Conservation (phyloP, 2,888 invertebrate genomes). For the Drosophila ezoana region DNA sequence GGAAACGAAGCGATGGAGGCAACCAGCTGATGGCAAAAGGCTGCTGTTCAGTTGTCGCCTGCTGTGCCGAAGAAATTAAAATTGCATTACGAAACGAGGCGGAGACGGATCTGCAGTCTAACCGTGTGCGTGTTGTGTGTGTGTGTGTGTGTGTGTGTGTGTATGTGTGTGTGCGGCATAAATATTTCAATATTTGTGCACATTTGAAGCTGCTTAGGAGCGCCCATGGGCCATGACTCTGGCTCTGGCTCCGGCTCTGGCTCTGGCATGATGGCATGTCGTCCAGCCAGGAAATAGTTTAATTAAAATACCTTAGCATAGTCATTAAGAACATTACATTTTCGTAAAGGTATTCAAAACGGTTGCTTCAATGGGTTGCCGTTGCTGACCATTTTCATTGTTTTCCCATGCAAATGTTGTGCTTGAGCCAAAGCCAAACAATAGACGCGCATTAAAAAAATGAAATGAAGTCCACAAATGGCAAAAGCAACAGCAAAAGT, state of each 20-base stretch:
- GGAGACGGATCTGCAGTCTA: constrained; percentile 41
- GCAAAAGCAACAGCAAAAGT: constrained; percentile 24
- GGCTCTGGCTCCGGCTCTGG: not conserved
- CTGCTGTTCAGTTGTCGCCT: constrained; percentile 60
- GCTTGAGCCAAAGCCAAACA: constrained; percentile 51
- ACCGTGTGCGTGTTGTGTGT: not conserved
- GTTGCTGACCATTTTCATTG: constrained; percentile 74
- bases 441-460: constrained; percentile 43
- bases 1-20: constrained; percentile 66
- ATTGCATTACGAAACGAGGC: constrained; percentile 71
- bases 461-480: constrained; percentile 30
- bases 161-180: constrained; percentile 56
- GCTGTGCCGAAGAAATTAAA: constrained; percentile 78
- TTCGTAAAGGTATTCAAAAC: constrained; percentile 51
- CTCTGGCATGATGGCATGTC: constrained; percentile 32
- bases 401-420: constrained; percentile 71
- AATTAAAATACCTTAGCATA: constrained; percentile 79
- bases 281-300: constrained; percentile 76
- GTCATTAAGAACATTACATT: constrained; percentile 75
- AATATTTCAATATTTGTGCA: constrained; percentile 78
- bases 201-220: constrained; percentile 74
- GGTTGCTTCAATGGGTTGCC: constrained; percentile 3
- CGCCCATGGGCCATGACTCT: constrained; percentile 25
- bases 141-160: constrained; percentile 22
- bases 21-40: constrained; percentile 25